phyloP scores from a whole-genome alignment of 2,113 vertebrate genomes.

The Pluvialis apricaria region DNA sequence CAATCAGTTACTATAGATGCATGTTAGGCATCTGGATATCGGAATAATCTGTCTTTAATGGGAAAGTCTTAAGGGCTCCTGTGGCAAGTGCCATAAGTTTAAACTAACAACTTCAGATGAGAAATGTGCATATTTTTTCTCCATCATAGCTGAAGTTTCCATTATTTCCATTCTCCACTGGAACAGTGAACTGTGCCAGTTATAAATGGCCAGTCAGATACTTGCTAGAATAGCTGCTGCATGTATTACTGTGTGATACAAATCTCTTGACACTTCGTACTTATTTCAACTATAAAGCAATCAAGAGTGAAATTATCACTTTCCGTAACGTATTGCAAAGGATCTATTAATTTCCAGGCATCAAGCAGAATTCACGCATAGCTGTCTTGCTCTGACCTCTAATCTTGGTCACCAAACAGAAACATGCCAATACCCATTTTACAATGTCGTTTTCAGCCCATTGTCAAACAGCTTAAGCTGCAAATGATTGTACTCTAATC shows the following conservation, averaged over 20 bases:
- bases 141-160: conserved; percentile 15
- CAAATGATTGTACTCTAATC: background rate
- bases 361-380: background rate
- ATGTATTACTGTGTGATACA: background rate
- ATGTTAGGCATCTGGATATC: background rate
- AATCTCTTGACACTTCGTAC: background rate
- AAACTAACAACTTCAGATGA: conserved; percentile 40
- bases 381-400: background rate
- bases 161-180: conserved; percentile 45
- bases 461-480: background rate
- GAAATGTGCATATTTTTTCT: conserved; percentile 16
- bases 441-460: background rate
- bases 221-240: background rate
- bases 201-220: conserved; percentile 43
- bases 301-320: conserved; percentile 38
- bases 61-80: background rate
- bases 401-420: background rate
- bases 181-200: conserved; percentile 36
- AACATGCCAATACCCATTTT: background rate
- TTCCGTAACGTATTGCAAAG: background rate
- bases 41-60: conserved; percentile 22
- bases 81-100: conserved; percentile 11
- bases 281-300: conserved; percentile 42
- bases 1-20: background rate
- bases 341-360: conserved; percentile 11